These are phyloP conservation scores for Falcaria lacertinaria DNA, from an alignment of 2,888 invertebrate genomes.

Conservation along the genomic window DNA sequence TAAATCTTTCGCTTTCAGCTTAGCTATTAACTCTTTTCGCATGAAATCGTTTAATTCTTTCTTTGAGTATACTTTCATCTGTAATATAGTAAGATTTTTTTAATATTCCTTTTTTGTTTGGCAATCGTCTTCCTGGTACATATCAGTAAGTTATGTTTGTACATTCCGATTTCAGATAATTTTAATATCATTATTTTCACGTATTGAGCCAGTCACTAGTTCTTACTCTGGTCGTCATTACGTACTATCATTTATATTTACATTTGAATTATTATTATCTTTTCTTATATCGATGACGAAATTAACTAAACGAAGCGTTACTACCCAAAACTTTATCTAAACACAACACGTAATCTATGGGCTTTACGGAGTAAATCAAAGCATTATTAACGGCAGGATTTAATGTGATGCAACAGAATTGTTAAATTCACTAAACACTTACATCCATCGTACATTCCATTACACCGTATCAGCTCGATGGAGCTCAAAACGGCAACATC, in stretches of 20 bases:
- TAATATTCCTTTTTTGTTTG: background rate
- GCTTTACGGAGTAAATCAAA: background rate
- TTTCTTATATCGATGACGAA: too few species aligned
- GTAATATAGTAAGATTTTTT: conserved; percentile 10
- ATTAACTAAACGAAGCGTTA: too few species aligned
- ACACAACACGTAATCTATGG: conserved; percentile 1
- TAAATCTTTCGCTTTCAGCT: conserved; percentile 42
- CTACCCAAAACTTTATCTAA: too few species aligned
- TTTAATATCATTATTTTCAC: too few species aligned
- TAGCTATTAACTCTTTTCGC: conserved; percentile 46
- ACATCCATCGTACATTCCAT: too few species aligned
- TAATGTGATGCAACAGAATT: conserved; percentile 17
- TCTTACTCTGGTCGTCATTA: too few species aligned
- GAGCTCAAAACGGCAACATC: conserved; percentile 15
- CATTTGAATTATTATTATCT: too few species aligned
- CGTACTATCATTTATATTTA: too few species aligned
- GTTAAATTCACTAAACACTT: conserved; percentile 34
- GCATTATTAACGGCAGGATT: conserved; percentile 6
- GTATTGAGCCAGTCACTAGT: too few species aligned
- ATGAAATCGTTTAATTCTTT: conserved; percentile 64
- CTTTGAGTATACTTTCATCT: conserved; percentile 66
- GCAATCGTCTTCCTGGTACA: too few species aligned
- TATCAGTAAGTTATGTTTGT: too few species aligned
- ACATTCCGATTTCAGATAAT: too few species aligned
- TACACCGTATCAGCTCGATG: conserved; percentile 16